Evolutionary conservation across 2,113 vertebrate species (phyloP).

Genomic region (Bos taurus): DNA sequence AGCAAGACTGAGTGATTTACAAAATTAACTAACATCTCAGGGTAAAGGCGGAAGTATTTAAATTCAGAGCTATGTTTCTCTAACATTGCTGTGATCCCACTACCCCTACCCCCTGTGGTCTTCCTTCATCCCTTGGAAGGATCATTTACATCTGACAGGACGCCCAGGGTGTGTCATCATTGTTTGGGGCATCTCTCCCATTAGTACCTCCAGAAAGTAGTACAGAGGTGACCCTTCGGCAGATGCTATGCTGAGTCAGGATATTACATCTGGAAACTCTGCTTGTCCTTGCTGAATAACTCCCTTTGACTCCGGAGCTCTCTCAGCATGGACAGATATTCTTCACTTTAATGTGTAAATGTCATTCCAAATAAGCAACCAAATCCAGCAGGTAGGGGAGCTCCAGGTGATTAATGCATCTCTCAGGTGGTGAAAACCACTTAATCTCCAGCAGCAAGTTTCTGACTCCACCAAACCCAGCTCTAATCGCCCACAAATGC

Average conservation of each 20-base stretch:
- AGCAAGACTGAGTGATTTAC: background rate
- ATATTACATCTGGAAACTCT: background rate
- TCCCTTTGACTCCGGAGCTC: background rate
- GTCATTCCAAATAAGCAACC: conserved; percentile 41
- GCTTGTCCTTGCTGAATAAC: conserved; percentile 22
- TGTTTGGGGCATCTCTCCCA: conserved; percentile 26
- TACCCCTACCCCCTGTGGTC: too few species aligned
- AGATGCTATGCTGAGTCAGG: background rate
- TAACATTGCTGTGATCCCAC: background rate
- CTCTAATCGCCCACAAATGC: conserved; percentile 71
- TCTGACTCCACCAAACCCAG: conserved; percentile 54
- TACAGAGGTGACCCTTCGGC: conserved; percentile 32
- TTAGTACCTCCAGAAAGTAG: background rate
- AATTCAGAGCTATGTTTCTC: background rate
- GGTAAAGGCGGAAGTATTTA: background rate
- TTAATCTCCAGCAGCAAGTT: conserved; percentile 75
- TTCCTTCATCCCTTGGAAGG: background rate
- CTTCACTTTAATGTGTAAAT: conserved; percentile 4
- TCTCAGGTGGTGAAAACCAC: conserved; percentile 75
- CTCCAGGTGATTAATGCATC: conserved; percentile 69
- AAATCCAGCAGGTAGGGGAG: conserved; percentile 60
- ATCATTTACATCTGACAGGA: background rate
- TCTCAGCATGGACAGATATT: background rate
- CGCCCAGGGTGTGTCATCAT: background rate
- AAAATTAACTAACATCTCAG: background rate